Evolutionary conservation across 1,140 invertebrate species (phyloP), one percentile per base, ranked within the genome.

Genomic region (Lerema accius): DNA sequence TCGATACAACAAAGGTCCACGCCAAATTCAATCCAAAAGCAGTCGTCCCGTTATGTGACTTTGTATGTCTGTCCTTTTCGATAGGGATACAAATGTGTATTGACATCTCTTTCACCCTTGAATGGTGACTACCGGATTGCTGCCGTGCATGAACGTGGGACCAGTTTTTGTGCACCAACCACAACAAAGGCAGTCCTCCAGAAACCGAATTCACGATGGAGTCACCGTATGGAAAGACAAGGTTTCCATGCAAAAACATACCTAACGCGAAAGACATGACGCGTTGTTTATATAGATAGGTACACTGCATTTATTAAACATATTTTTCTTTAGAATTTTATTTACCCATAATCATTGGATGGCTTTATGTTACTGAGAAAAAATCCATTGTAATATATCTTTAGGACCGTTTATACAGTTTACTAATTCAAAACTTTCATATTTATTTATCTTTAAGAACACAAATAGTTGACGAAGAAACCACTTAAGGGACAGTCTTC

Each of bases 41-140:
- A 69, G 80, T 70, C 70, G 68, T 79, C 69, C 84, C 84, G 84
- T 87, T 86, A 86, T 71, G 51, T 78, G 71, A 65, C 60, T 68
- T 55, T 55, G 45, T 78, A 69, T 76, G 19, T 56, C 70, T 60
- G 62, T 85, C 84, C 65, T 71, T 71, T 63, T 84, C 72, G 23
- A 35, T 60, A 49, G 26, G 42, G 48, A 37, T 50, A 49, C 42
- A 13, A 17, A 39, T 43, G 45, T 59, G 59, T 74, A 42, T 58
- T 43, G 43, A 67, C 51, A 62, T 86, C 85, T 71, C 75, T 76
- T 65, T 86, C 67, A 63, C 79, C 68, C 85, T 78, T 88, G 73
- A 88, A 88, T 88, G 85, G 78, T 70, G 79, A 75, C 78, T 81
- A 81, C 83, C 76, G 77, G 78, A 86, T 86, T 81, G 76, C 82